phyloP scores from a whole-genome alignment of 2,797 vertebrate genomes.

The Lacerta agilis region DNA sequence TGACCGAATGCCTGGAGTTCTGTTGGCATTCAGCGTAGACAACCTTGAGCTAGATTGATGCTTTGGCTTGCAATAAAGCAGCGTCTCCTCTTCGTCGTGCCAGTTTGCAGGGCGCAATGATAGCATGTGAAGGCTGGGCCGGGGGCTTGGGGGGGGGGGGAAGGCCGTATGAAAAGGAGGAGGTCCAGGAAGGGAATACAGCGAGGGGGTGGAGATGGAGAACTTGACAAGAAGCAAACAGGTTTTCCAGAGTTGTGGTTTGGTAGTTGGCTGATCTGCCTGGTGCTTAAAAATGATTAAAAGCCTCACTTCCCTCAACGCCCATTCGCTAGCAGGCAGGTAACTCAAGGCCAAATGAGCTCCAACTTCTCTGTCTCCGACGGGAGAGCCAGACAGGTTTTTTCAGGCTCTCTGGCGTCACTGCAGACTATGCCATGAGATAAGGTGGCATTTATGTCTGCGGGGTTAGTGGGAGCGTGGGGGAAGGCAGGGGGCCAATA shows the following conservation, averaged over 20 bases:
- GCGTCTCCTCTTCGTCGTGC: too few species aligned
- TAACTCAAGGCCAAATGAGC: constrained; percentile 63
- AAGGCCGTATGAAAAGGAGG: too few species aligned
- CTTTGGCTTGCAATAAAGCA: too few species aligned
- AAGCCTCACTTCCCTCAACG: constrained; percentile 52
- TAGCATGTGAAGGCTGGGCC: not conserved
- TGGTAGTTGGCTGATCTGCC: constrained; percentile 67
- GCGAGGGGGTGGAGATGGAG: constrained; percentile 18
- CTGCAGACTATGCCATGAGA: constrained; percentile 66
- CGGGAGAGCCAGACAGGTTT: constrained; percentile 74
- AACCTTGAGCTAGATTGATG: too few species aligned
- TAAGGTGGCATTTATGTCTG: constrained; percentile 66
- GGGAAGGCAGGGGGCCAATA: constrained; percentile 6
- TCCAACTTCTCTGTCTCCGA: constrained; percentile 65
- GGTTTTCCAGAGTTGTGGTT: constrained; percentile 66
- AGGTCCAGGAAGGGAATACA: not conserved
- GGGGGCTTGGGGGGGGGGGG: too few species aligned
- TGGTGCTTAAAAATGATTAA: constrained; percentile 59
- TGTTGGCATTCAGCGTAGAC: too few species aligned
- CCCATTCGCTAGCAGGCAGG: constrained; percentile 72
- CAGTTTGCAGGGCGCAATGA: too few species aligned
- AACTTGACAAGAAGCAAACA: constrained; percentile 62
- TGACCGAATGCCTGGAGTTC: too few species aligned
- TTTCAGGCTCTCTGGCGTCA: constrained; percentile 71
- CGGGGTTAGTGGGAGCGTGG: constrained; percentile 5